Evolutionary conservation across 2,113 vertebrate species (phyloP), one percentile per base, ranked within the genome.

Genomic region (Rafetus swinhoei): DNA sequence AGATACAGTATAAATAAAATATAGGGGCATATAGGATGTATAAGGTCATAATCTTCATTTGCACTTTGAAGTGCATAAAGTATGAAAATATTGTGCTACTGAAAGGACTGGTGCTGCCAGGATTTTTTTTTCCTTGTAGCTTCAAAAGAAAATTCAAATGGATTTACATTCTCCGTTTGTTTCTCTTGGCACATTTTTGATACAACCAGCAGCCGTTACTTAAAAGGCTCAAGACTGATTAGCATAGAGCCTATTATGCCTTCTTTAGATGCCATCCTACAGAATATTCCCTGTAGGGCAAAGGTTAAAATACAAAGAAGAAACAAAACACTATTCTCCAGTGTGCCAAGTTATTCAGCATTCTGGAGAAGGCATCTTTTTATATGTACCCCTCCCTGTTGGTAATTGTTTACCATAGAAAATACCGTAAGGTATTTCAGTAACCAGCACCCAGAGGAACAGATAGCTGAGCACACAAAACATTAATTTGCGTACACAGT

Each of bases 141-240:
- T 97, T 97, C 96, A 98, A 97, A 97, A 95, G 84, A 85, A 98
- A 98, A 97, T 96, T 95, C 94, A 95, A 95, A 95, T 92, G 87
- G 83, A 87, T 93, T 94, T 95, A 83, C 90, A 90, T 96, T 96
- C 89, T 92, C 2, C 3, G 85, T 97, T 96, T 97, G 89, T 97
- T 97, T 98, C 95, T 97, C 90, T 96, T 97, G 95, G 96, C 95
- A 97, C 81, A 95, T 89, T 97, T 97, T 97, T 97, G 94, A 95
- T 96, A 95, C 87, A 97, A 97, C 96, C 95, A 93, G 87, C 93
- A 95, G 92, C 95, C 92, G 87, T 95, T 96, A 96, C 94, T 97
- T 97, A 94, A 97, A 97, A 97, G 90, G 69, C 87, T 89, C 90
- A 94, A 72, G 54, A 81, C 82, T 96, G 82, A 97, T 98, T 97